Evolutionary conservation across 1,140 invertebrate genomes (phyloP).

Genomic region (Drosophila azteca): DNA sequence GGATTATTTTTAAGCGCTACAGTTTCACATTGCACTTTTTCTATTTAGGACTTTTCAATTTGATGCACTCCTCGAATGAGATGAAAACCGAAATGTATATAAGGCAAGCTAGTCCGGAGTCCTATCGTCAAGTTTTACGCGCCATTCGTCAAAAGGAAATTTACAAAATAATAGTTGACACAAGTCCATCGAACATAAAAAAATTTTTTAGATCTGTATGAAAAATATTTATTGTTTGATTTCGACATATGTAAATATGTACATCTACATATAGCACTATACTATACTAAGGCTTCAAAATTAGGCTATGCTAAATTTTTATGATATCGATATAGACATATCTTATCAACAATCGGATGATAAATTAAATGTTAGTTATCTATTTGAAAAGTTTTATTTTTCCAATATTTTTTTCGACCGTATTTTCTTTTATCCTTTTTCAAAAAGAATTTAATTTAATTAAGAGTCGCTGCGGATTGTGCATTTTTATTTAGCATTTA

Average conservation of each 20-base stretch:
- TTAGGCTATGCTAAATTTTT: too few species aligned
- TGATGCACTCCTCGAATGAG: constrained; percentile 89
- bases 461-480: too few species aligned
- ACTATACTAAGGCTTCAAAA: too few species aligned
- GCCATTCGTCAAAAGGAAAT: constrained; percentile 93
- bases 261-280: background rate
- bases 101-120: constrained; percentile 88
- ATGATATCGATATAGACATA: too few species aligned
- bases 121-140: constrained; percentile 91
- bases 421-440: too few species aligned
- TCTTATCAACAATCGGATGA: too few species aligned
- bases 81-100: constrained; percentile 93
- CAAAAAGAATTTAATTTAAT: too few species aligned
- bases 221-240: constrained; percentile 13
- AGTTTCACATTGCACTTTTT: background rate
- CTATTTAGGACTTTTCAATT: constrained; percentile 91
- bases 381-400: too few species aligned
- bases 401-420: too few species aligned
- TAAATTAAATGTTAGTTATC: too few species aligned
- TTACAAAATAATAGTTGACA: constrained; percentile 93
- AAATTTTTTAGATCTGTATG: constrained; percentile 91
- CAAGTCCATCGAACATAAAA: constrained; percentile 90
- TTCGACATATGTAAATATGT: background rate
- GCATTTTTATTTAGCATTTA: too few species aligned
- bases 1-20: background rate